phyloP scores from a whole-genome alignment of 2,113 vertebrate genomes.

The Eublepharis macularius region DNA sequence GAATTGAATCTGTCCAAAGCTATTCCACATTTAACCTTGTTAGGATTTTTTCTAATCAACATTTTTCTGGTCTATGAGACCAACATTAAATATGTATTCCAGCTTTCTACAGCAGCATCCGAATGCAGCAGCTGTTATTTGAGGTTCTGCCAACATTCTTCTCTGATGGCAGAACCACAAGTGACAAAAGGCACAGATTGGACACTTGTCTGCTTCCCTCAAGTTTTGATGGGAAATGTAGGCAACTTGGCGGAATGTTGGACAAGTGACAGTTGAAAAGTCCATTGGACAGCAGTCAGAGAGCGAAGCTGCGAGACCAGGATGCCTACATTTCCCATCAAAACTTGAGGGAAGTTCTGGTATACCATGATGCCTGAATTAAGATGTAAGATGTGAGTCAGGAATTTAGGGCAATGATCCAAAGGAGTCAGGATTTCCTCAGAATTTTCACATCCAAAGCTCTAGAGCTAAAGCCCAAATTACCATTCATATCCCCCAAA shows the following conservation, averaged over 20 bases:
- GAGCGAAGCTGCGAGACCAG: no score
- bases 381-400: not conserved
- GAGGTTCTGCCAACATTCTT: not conserved
- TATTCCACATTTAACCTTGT: slow-evolving; percentile 12
- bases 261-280: no score
- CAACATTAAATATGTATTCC: slow-evolving; percentile 10
- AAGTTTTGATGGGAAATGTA: no score
- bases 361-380: not conserved
- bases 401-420: not conserved
- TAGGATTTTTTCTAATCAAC: slow-evolving; percentile 1
- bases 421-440: not conserved
- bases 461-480: not conserved
- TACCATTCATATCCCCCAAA: not conserved
- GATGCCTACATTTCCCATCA: no score
- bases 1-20: slow-evolving; percentile 1
- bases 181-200: no score
- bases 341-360: no score
- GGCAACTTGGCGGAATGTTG: no score
- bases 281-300: no score
- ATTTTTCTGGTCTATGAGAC: slow-evolving; percentile 6
- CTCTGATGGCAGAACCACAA: no score
- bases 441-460: not conserved
- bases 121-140: slow-evolving; percentile 14
- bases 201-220: no score
- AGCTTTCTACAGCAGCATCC: slow-evolving; percentile 7